phyloP scores from a whole-genome alignment of 2,113 vertebrate species.

The Poeciliopsis occidentalis region DNA sequence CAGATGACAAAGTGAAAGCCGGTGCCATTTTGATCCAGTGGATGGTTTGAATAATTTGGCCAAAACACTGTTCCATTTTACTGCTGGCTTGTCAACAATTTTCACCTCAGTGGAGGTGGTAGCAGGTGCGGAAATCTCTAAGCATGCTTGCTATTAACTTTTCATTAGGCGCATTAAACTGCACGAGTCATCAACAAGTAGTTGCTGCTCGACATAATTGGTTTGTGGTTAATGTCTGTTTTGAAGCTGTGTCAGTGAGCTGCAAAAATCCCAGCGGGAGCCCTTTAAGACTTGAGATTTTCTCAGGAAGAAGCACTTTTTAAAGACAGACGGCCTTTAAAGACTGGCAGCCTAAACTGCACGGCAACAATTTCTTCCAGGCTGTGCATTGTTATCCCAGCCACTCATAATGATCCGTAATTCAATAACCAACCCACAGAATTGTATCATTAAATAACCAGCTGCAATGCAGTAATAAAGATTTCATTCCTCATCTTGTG shows the following conservation, averaged over 20 bases:
- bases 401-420: constrained; percentile 37
- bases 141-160: constrained; percentile 51
- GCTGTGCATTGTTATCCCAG: constrained; percentile 10
- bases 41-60: background rate
- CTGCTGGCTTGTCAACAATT: constrained; percentile 26
- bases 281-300: constrained; percentile 18
- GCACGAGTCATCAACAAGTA: constrained; percentile 64
- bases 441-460: constrained; percentile 54
- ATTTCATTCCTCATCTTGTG: constrained; percentile 20
- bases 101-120: constrained; percentile 30
- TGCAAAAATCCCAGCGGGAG: constrained; percentile 23
- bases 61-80: background rate
- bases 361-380: constrained; percentile 11
- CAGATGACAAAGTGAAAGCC: constrained; percentile 52
- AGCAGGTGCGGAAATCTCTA: constrained; percentile 48
- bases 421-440: constrained; percentile 35
- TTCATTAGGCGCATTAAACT: constrained; percentile 60
- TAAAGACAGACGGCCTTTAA: constrained; percentile 26
- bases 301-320: constrained; percentile 24
- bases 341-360: constrained; percentile 14
- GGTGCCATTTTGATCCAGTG: constrained; percentile 4
- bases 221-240: constrained; percentile 50
- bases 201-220: constrained; percentile 51
- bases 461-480: constrained; percentile 23
- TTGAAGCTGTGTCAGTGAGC: constrained; percentile 20